A percentile compares a stretch with the other conserved stretches of the same genome.
Conservation (phyloP, 2,888 invertebrate genomes). For the Electrophaes corylata region DNA sequence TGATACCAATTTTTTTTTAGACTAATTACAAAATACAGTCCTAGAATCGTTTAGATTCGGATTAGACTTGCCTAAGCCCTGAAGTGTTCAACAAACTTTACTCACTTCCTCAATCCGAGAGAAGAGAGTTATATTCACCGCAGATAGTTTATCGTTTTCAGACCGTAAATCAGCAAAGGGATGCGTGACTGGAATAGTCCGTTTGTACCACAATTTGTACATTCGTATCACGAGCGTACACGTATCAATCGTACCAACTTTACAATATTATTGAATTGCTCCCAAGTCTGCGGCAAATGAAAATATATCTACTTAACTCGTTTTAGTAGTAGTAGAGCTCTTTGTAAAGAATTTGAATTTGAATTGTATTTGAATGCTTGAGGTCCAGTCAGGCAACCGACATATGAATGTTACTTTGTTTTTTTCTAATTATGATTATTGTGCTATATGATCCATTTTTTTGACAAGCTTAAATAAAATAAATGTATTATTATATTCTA, state of each 20-base stretch:
- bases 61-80: background rate
- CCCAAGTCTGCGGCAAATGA: slow-evolving; percentile 9
- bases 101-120: background rate
- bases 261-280: slow-evolving; percentile 16
- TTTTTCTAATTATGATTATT: too few relatives aligned
- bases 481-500: too few relatives aligned
- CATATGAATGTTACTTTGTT: too few relatives aligned
- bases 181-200: slow-evolving; percentile 13
- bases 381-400: too few relatives aligned
- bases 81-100: background rate
- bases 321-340: too few relatives aligned
- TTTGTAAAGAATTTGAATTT: too few relatives aligned
- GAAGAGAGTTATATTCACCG: slow-evolving; percentile 8
- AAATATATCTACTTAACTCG: background rate
- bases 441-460: too few relatives aligned
- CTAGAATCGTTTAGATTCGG: background rate
- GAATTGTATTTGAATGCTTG: too few relatives aligned
- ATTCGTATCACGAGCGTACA: background rate
- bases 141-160: slow-evolving; percentile 13
- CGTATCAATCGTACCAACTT: slow-evolving; percentile 20
- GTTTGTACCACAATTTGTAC: background rate
- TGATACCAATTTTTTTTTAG: too few relatives aligned
- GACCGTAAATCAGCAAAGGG: slow-evolving; percentile 19
- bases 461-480: too few relatives aligned
- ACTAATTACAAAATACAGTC: too few relatives aligned